A percentile compares a stretch with the other conserved stretches of the same genome.
Evolutionary conservation across 2,113 vertebrate genomes (phyloP).

Genomic region (Sinocyclocheilus maitianheensis): DNA sequence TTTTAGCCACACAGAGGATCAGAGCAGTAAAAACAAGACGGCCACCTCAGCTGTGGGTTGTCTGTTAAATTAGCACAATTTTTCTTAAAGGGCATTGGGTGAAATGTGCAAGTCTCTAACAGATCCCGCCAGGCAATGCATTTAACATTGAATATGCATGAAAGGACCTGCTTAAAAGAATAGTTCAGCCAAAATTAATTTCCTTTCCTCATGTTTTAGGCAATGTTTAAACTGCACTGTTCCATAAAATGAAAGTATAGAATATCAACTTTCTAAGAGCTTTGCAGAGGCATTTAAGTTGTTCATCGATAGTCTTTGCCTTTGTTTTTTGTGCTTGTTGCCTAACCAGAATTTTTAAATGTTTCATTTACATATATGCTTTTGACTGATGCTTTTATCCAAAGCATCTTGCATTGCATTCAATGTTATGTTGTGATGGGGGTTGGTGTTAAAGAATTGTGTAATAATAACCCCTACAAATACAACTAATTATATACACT

Average conservation of each 20-base stretch:
- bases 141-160: slow-evolving; percentile 1
- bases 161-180: not conserved
- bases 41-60: not conserved
- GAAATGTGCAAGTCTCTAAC: not conserved
- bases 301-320: not conserved
- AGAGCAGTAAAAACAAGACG: not conserved
- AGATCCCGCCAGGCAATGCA: not conserved
- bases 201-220: not conserved
- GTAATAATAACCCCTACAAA: no score
- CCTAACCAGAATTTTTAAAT: not conserved
- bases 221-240: not conserved
- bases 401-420: not conserved
- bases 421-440: not conserved
- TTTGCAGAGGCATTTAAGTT: not conserved
- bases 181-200: not conserved
- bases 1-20: not conserved
- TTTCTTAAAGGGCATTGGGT: slow-evolving; percentile 19
- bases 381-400: not conserved
- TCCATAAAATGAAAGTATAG: not conserved
- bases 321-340: not conserved
- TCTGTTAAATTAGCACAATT: slow-evolving; percentile 8
- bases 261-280: not conserved
- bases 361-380: not conserved
- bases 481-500: no score
- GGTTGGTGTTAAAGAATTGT: no score